Evolutionary conservation across 2,888 invertebrate genomes (phyloP).

Genomic region (Melieria crassipennis): DNA sequence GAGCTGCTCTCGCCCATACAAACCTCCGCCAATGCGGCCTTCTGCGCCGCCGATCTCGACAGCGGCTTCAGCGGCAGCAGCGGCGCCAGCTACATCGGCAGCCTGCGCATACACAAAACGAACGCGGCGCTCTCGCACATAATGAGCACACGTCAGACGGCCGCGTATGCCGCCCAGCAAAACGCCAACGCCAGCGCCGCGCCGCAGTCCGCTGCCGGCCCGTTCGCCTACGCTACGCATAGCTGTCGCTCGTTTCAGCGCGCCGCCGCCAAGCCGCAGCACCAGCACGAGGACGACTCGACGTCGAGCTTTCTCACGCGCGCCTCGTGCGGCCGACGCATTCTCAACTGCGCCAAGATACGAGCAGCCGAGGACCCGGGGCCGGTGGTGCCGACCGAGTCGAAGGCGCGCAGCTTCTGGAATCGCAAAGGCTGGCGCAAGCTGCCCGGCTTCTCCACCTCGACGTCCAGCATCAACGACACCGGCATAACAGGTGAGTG

Average conservation of each 20-base stretch:
- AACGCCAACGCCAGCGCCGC: slow-evolving; percentile 29
- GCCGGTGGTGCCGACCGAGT: slow-evolving; percentile 60
- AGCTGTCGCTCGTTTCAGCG: slow-evolving; percentile 64
- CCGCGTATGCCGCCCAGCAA: neutral
- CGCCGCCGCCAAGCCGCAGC: slow-evolving; percentile 34
- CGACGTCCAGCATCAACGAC: slow-evolving; percentile 77
- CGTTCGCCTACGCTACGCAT: slow-evolving; percentile 54
- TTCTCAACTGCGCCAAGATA: slow-evolving; percentile 66
- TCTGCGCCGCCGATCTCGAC: slow-evolving; percentile 72
- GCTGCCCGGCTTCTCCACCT: slow-evolving; percentile 78
- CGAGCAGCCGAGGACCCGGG: slow-evolving; percentile 67
- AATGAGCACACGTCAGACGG: slow-evolving; percentile 52
- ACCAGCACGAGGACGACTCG: slow-evolving; percentile 38
- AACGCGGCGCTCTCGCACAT: slow-evolving; percentile 56
- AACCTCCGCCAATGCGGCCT: slow-evolving; percentile 59
- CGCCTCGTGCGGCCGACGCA: slow-evolving; percentile 65
- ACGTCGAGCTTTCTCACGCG: slow-evolving; percentile 56
- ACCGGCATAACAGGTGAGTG: slow-evolving; percentile 72
- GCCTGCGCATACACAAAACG: slow-evolving; percentile 69
- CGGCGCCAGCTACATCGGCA: slow-evolving; percentile 82
- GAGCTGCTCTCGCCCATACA: slow-evolving; percentile 70
- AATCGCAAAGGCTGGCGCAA: slow-evolving; percentile 83
- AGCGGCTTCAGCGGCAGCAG: slow-evolving; percentile 87
- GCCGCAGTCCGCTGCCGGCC: slow-evolving; percentile 31
- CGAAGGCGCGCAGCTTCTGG: slow-evolving; percentile 71